Base-by-base conservation (phyloP, 1,140 invertebrate genomes). In the Spodoptera frugiperda region DNA sequence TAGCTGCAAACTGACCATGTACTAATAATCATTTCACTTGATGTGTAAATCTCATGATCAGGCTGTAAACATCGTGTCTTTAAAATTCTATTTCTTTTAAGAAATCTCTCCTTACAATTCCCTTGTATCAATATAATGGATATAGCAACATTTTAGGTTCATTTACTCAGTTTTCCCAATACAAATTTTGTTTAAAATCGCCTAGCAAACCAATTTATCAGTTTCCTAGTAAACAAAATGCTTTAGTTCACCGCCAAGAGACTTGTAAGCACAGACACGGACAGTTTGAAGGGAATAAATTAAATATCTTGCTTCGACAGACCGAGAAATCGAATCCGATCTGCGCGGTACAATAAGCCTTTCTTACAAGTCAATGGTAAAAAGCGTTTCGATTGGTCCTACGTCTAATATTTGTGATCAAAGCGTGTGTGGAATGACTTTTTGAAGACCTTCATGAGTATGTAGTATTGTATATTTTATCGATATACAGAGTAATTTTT, bases 241-340 rank as follows among this genome's bases (percentile, higher is more conserved):
- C 19, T 25, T 67, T 49, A 67, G 46, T 48, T 67, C 44, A 46
- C 63, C 12, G 21, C 49, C 63, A 67, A 67, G 21, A 61, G n/a
- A 63, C 59, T 44, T 67, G 71, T 73, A 49, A 73, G 71, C 44
- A 33, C 19, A 73, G 55, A 59, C 44, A 61, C 17, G 54, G 71
- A 59, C 71, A 73, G 55, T 73, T 73, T 57, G 71, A 61, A 61
- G 71, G 33, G 71, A 73, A 73, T 73, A 73, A 73, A 73, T 73
- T 73, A 73, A 73, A 73, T 73, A 73, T 49, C 54, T 73, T 73
- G 71, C 55, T 73, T 73, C 71, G 71, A 15, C 71, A 73, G 71
- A 73, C 55, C 71, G 71, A 49, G 55, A 73, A 73, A 73, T 73
- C 71, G 71, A 73, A 73, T 73, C 25, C 44, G 55, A 33, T 61